Conservation (phyloP, 2,888 invertebrate genomes). For the Glaucopsyche alexis region DNA sequence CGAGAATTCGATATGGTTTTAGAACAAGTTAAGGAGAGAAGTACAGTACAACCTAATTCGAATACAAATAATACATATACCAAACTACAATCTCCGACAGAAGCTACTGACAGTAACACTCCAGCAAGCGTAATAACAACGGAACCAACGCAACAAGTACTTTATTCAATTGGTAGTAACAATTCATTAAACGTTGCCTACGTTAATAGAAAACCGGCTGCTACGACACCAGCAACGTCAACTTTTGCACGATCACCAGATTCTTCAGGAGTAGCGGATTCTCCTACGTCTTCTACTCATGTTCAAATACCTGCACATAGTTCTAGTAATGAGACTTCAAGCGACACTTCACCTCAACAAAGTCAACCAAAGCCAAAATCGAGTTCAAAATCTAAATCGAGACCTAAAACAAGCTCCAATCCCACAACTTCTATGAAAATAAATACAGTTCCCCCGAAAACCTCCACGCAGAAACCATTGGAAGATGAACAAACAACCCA, state of each 20-base stretch:
- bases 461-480: slow-evolving; percentile 84
- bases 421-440: slow-evolving; percentile 81
- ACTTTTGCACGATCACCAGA: slow-evolving; percentile 66
- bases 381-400: slow-evolving; percentile 70
- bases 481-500: slow-evolving; percentile 91
- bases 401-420: slow-evolving; percentile 77
- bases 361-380: slow-evolving; percentile 57
- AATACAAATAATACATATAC: slow-evolving; percentile 48
- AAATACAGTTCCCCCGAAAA: slow-evolving; percentile 81
- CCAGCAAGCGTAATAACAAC: slow-evolving; percentile 50
- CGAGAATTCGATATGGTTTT: slow-evolving; percentile 90
- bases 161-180: slow-evolving; percentile 65
- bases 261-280: slow-evolving; percentile 61
- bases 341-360: slow-evolving; percentile 45
- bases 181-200: slow-evolving; percentile 66
- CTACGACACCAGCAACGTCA: slow-evolving; percentile 57
- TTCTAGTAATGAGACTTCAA: slow-evolving; percentile 55
- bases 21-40: slow-evolving; percentile 89
- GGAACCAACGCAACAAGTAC: slow-evolving; percentile 60
- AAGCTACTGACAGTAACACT: slow-evolving; percentile 53
- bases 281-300: slow-evolving; percentile 62
- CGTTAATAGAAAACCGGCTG: slow-evolving; percentile 65
- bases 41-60: slow-evolving; percentile 79
- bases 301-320: slow-evolving; percentile 53
- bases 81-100: slow-evolving; percentile 54